Conservation (phyloP, 2,113 vertebrate species). For the Phasianus colchicus region DNA sequence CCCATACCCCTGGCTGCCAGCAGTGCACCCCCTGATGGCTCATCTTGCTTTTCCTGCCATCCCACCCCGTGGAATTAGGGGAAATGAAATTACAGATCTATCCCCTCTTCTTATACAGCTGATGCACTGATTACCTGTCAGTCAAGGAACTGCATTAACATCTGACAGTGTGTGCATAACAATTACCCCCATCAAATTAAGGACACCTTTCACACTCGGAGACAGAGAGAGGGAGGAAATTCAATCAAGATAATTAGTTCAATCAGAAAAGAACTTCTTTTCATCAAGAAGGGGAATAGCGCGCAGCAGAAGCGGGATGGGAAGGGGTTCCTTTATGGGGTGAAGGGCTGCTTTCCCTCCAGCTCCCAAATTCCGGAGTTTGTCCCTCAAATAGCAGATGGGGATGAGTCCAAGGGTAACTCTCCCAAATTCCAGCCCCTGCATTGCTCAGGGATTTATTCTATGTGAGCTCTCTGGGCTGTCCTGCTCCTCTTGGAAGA, state of each 20-base stretch:
- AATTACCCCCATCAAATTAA: conserved; percentile 90
- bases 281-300: conserved; percentile 61
- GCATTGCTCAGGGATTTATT: background rate
- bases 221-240: conserved; percentile 78
- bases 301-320: background rate
- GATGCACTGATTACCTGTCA: conserved; percentile 92
- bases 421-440: background rate
- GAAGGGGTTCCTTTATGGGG: background rate
- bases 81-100: conserved; percentile 86
- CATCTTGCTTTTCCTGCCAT: conserved; percentile 80
- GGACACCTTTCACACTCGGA: conserved; percentile 80
- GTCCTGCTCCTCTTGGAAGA: background rate
- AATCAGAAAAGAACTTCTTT: conserved; percentile 85
- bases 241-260: conserved; percentile 92
- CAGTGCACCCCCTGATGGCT: conserved; percentile 78
- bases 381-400: background rate
- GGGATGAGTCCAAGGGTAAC: fast-evolving
- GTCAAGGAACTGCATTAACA: conserved; percentile 85
- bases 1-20: background rate
- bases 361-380: background rate
- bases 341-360: background rate
- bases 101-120: conserved; percentile 87
- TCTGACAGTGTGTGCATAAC: conserved; percentile 91
- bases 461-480: background rate
- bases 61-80: conserved; percentile 78